phyloP scores from a whole-genome alignment of 2,113 vertebrate species.

The Orycteropus afer region DNA sequence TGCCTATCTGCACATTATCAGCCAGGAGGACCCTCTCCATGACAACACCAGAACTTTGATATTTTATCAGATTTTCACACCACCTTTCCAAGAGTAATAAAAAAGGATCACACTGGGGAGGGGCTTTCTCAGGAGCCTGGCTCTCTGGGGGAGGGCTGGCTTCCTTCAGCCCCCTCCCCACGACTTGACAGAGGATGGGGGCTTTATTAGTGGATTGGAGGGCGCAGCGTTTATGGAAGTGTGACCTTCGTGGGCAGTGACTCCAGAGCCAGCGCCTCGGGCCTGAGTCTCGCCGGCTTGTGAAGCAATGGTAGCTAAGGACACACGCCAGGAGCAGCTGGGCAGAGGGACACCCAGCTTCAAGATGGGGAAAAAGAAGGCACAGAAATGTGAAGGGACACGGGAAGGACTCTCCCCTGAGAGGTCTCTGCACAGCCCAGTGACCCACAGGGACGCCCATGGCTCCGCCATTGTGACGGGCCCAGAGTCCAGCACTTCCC shows the following conservation, averaged over 20 bases:
- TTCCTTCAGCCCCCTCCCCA: background rate
- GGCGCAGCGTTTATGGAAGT: background rate
- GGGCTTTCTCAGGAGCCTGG: background rate
- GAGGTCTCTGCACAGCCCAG: background rate
- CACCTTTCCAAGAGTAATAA: constrained; percentile 42
- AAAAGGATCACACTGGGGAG: background rate
- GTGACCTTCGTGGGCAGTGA: too few species aligned
- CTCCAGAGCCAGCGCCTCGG: background rate
- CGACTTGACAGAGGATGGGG: background rate
- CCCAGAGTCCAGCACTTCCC: background rate
- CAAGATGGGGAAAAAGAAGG: background rate
- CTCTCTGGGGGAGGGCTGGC: background rate
- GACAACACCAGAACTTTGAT: constrained; percentile 36
- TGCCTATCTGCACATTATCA: constrained; percentile 13
- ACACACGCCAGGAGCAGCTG: background rate
- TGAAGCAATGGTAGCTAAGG: too few species aligned
- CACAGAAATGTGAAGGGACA: background rate
- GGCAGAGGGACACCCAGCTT: background rate
- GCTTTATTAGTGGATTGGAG: background rate
- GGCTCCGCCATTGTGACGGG: background rate
- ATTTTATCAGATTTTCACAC: constrained; percentile 59
- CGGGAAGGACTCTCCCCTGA: background rate
- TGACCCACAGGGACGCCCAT: background rate
- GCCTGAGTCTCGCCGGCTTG: background rate
- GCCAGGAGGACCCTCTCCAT: background rate